A percentile compares a stretch with the other conserved stretches of the same genome.
Evolutionary conservation across 2,888 invertebrate genomes (phyloP).

Genomic region (Cerastis rubricosa): DNA sequence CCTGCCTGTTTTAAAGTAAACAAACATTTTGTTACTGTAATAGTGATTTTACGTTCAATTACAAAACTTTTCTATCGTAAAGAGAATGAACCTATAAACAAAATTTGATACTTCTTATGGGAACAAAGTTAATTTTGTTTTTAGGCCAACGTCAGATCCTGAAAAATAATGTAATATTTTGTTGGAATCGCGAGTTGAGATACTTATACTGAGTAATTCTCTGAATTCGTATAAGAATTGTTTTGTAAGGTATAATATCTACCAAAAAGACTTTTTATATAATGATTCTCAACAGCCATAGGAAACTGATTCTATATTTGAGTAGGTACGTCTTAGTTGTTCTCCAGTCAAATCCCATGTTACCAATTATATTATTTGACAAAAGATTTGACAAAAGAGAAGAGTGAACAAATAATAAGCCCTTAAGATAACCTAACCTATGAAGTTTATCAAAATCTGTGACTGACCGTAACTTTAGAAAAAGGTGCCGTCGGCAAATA

Average conservation of each 20-base stretch:
- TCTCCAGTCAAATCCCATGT: not conserved
- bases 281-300: not conserved
- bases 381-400: not conserved
- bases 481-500: not conserved
- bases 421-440: not conserved
- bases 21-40: conserved; percentile 21
- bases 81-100: conserved; percentile 16
- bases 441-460: not conserved
- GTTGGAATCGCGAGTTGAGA: conserved; percentile 9
- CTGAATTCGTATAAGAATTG: conserved; percentile 1
- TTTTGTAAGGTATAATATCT: not conserved
- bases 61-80: conserved; percentile 20
- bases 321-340: not conserved
- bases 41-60: conserved; percentile 26
- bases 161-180: conserved; percentile 40
- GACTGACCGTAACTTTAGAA: not conserved
- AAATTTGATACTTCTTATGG: conserved; percentile 30
- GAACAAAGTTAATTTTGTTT: conserved; percentile 50
- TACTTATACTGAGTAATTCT: conserved; percentile 12
- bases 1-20: conserved; percentile 11
- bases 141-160: conserved; percentile 24
- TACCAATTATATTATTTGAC: not conserved
- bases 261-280: not conserved
- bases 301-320: not conserved
- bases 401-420: not conserved